Base-by-base conservation (phyloP, 2,113 vertebrate genomes). In the Peromyscus polionotus region DNA sequence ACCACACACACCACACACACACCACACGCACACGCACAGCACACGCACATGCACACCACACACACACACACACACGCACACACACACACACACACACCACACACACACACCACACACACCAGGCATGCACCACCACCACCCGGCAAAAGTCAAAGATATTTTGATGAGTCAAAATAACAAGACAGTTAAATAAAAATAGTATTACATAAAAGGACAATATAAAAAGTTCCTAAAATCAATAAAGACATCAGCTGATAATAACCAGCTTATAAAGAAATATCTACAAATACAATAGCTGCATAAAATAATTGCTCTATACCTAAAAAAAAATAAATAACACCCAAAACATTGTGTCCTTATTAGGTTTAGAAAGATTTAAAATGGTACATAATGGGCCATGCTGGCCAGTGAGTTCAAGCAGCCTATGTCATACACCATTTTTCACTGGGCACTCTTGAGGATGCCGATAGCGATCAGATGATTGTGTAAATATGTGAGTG, bases 271-370 rank as follows among this genome's bases (percentile, higher is more conserved):
- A 92, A 94, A 85, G n/a, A n/a, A 81, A 79, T 24, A 95, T 88
- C 79, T 72, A 85, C 51, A 93, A 63, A 94, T 59, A 75, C 2
- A 88, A 36, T 65, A 90, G 59, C 28, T 77, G 68, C n/a, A 86
- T 76, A 87, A 93, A 63, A 92, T 42, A 76, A 79, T 20, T 90
- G 14, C 14, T 96, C 20, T 70, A 88, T 1, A 83, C 12, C 67
- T 12, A 33, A 45, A 86, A 87, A 75, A 42, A 39, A 92, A 42
- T 54, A 95, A 97, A 94, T 39, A 96, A 92, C 92, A 90, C 76
- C 48, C n/a, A 67, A 61, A 11, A 77, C 75, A 73, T 12, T 89
- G 45, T 36, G 85, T 57, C 61, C 20, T 84, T 79, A 88, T 39
- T 88, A 91, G 24, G 93, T 91, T 54, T 63, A 77, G 9, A 87